phyloP scores from a whole-genome alignment of 2,888 invertebrate species.

The Nebria brevicollis region DNA sequence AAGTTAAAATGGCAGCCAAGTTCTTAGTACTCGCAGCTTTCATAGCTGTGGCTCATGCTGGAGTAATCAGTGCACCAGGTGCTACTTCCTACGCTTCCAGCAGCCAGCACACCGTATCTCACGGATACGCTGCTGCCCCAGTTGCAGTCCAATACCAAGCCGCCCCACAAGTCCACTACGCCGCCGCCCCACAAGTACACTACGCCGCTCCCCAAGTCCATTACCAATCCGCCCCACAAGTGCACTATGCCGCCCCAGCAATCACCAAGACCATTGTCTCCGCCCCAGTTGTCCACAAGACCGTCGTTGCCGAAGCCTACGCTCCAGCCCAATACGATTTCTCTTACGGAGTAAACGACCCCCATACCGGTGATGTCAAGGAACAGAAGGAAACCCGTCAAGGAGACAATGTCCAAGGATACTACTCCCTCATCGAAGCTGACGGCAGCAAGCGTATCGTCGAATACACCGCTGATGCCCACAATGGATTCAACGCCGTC shows the following conservation, averaged over 20 bases:
- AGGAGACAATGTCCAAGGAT: conserved; percentile 29
- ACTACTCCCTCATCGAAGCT: conserved; percentile 34
- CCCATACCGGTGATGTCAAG: conserved; percentile 33
- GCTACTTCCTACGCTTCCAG: conserved; percentile 50
- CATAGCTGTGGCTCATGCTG: conserved; percentile 60
- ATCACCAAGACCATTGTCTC: conserved; percentile 48
- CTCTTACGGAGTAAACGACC: conserved; percentile 30
- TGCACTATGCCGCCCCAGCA: conserved; percentile 54
- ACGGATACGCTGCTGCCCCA: conserved; percentile 31
- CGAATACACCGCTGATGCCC: conserved; percentile 31
- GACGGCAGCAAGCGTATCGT: conserved; percentile 37
- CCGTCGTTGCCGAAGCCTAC: conserved; percentile 8
- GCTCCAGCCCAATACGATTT: conserved; percentile 34
- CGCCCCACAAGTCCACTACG: conserved; percentile 55
- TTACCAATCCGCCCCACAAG: conserved; percentile 62
- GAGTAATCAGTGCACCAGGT: conserved; percentile 66
- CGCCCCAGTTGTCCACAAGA: conserved; percentile 4
- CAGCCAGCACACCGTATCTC: conserved; percentile 26
- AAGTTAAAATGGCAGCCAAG: conserved; percentile 30
- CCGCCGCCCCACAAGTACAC: conserved; percentile 60
- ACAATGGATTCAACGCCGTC: conserved; percentile 37
- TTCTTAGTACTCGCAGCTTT: conserved; percentile 58
- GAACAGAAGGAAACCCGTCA: conserved; percentile 28
- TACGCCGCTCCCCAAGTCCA: conserved; percentile 63
- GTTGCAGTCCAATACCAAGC: conserved; percentile 7